Evolutionary conservation across 2,888 invertebrate species (phyloP).

Genomic region (Luperina nickerlii): DNA sequence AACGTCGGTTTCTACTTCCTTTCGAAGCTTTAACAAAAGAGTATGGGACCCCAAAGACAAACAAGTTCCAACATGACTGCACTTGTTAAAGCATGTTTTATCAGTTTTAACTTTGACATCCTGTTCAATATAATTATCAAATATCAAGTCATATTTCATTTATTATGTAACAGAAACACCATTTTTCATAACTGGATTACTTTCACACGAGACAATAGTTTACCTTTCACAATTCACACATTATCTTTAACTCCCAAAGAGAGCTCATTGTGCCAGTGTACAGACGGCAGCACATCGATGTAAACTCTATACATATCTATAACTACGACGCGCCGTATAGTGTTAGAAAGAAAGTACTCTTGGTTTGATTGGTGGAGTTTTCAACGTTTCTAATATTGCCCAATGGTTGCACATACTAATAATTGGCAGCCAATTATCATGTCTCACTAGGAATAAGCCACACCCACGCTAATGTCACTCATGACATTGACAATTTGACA

Average conservation of each 20-base stretch:
- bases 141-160: conserved; percentile 39
- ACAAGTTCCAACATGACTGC: conserved; percentile 74
- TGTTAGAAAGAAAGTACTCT: too few relatives aligned
- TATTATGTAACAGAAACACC: conserved; percentile 53
- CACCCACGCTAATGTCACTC: too few relatives aligned
- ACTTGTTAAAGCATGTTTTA: conserved; percentile 58
- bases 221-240: conserved; percentile 78
- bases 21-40: conserved; percentile 35
- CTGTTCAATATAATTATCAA: conserved; percentile 15
- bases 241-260: conserved; percentile 70
- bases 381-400: too few relatives aligned
- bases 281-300: too few relatives aligned
- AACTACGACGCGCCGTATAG: too few relatives aligned
- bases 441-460: too few relatives aligned
- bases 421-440: too few relatives aligned
- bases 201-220: conserved; percentile 77
- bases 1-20: conserved; percentile 31
- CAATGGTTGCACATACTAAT: too few relatives aligned
- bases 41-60: conserved; percentile 64
- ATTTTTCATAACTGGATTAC: conserved; percentile 66
- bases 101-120: conserved; percentile 30
- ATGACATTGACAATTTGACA: too few relatives aligned
- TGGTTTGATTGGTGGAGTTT: too few relatives aligned
- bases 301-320: too few relatives aligned
- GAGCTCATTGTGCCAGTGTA: conserved; percentile 62